Conservation (phyloP, 2,113 vertebrate species). For the Butastur rufipennis region DNA sequence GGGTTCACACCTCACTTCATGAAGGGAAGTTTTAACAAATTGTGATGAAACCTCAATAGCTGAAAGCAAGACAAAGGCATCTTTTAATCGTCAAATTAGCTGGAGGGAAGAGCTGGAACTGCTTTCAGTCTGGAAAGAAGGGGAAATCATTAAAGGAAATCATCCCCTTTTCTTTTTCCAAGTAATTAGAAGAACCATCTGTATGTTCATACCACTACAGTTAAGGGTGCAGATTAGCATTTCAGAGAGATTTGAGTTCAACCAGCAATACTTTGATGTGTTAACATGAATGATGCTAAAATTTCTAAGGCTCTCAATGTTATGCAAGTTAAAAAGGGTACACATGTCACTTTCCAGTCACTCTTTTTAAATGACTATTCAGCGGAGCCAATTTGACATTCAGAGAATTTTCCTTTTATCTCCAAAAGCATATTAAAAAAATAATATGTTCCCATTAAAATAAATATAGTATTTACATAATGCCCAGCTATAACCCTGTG, state of each 20-base stretch:
- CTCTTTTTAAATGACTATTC: conserved; percentile 19
- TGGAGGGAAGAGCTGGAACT: conserved; percentile 40
- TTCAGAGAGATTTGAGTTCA: conserved; percentile 61
- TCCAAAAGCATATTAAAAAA: conserved; percentile 5
- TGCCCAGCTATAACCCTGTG: not conserved
- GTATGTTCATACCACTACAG: conserved; percentile 52
- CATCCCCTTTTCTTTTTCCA: conserved; percentile 48
- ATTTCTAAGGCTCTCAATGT: conserved; percentile 47
- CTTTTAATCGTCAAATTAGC: conserved; percentile 46
- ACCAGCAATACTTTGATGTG: conserved; percentile 56
- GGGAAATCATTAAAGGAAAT: conserved; percentile 64
- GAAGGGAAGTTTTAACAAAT: conserved; percentile 1
- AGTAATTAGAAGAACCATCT: conserved; percentile 65
- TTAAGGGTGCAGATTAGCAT: conserved; percentile 55
- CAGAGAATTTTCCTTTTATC: conserved; percentile 13
- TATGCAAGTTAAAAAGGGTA: conserved; percentile 11
- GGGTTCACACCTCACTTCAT: not conserved
- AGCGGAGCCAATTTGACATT: not conserved
- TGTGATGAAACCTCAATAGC: conserved; percentile 36
- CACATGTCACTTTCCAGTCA: conserved; percentile 37
- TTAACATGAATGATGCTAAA: conserved; percentile 42
- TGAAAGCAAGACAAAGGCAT: conserved; percentile 58
- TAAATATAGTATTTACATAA: not conserved
- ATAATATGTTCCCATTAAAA: not conserved
- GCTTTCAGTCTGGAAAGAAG: conserved; percentile 48